phyloP scores from a whole-genome alignment of 37 sponge, comb jelly and placozoan species.

The Oscarella lobularis region DNA sequence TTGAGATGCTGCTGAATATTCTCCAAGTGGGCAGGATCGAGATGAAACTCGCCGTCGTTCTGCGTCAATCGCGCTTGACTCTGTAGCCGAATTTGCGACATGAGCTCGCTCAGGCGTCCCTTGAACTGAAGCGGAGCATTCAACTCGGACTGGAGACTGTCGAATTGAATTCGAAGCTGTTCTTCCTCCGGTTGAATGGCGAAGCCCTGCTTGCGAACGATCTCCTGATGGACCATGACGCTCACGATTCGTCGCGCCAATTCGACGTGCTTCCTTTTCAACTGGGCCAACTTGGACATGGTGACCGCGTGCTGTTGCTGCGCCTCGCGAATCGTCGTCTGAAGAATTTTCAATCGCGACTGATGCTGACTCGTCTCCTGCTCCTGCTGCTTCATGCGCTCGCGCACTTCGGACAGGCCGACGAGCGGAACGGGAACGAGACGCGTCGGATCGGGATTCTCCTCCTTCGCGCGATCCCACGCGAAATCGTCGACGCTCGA shows the following conservation, averaged over 20 bases:
- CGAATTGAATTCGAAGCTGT: slow-evolving; percentile 62
- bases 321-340: slow-evolving; percentile 29
- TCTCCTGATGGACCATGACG: slow-evolving; percentile 92
- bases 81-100: slow-evolving; percentile 78
- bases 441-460: slow-evolving; percentile 78
- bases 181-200: slow-evolving; percentile 91
- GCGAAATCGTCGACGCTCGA: slow-evolving; percentile 47
- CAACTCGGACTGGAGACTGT: slow-evolving; percentile 67
- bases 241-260: slow-evolving; percentile 18
- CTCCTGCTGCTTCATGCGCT: slow-evolving; percentile 69
- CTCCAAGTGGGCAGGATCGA: slow-evolving; percentile 39
- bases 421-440: slow-evolving; percentile 75
- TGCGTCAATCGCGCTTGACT: slow-evolving; percentile 22
- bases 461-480: slow-evolving; percentile 72
- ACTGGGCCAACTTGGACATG: slow-evolving; percentile 53
- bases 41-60: slow-evolving; percentile 14
- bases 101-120: slow-evolving; percentile 81
- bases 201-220: slow-evolving; percentile 71
- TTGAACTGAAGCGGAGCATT: slow-evolving; percentile 87
- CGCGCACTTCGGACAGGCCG: slow-evolving; percentile 56
- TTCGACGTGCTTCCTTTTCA: slow-evolving; percentile 24
- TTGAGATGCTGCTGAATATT: slow-evolving; percentile 62
- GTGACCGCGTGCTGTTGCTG: slow-evolving; percentile 31
- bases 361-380: slow-evolving; percentile 64
- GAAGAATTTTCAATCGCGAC: slow-evolving; percentile 52